Percentiles rank a stretch among this genome's conserved stretches.
These are phyloP conservation scores for Oceanodroma tethys DNA, from an alignment of 2,113 vertebrate genomes.

Conservation along the genomic window DNA sequence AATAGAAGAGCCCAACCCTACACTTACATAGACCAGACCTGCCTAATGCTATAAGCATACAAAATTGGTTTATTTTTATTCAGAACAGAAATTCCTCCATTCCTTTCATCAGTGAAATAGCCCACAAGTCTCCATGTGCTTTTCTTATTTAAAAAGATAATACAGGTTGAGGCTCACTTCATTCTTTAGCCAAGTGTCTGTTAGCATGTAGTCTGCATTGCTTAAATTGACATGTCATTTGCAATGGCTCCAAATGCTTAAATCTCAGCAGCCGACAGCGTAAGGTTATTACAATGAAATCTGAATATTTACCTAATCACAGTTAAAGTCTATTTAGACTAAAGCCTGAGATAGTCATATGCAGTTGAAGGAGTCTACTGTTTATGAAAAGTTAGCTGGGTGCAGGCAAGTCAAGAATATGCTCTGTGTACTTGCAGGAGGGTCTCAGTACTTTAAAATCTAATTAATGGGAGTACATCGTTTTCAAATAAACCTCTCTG, in stretches of 20 bases:
- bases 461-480: neutral
- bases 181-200: neutral
- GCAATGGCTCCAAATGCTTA: neutral
- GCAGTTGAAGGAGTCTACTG: neutral
- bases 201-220: neutral
- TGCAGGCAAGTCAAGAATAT: neutral
- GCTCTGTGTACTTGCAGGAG: neutral
- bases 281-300: conserved; percentile 9
- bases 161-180: neutral
- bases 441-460: neutral
- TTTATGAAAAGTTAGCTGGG: neutral
- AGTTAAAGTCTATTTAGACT: neutral
- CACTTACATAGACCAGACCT: neutral
- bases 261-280: neutral
- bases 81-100: neutral
- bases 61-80: conserved; percentile 20
- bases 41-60: neutral
- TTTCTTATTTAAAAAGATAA: neutral
- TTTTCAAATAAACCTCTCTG: neutral
- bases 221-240: neutral
- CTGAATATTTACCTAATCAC: neutral
- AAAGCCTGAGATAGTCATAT: neutral
- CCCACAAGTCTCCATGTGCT: neutral
- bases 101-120: neutral
- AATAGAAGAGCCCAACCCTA: neutral